Evolutionary conservation across 2,797 vertebrate species (phyloP).

Genomic region (Spinus pinus): DNA sequence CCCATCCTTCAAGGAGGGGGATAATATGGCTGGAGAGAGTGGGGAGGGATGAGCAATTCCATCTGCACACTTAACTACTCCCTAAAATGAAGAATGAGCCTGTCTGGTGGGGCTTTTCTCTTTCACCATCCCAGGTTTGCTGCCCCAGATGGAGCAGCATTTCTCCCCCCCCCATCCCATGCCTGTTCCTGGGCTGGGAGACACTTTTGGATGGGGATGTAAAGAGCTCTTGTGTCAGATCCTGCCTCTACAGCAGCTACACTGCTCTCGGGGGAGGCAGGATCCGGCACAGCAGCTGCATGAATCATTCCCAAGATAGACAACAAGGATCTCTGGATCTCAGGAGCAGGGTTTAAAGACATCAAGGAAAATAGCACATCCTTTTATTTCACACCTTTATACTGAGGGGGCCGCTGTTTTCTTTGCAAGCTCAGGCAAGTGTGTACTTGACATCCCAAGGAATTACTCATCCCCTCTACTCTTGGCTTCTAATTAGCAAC

Average conservation of each 20-base stretch:
- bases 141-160: not conserved
- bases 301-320: not conserved
- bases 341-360: not conserved
- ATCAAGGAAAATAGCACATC: conserved; percentile 14
- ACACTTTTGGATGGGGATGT: not conserved
- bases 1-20: not conserved
- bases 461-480: conserved; percentile 38
- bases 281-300: rapidly evolving
- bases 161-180: not conserved
- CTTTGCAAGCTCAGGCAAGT: conserved; percentile 50
- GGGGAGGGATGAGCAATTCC: not conserved
- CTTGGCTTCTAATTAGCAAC: conserved; percentile 50
- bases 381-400: not conserved
- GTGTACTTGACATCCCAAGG: not conserved
- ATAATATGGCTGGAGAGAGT: not conserved
- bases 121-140: not conserved
- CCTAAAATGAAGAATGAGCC: not conserved
- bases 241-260: not conserved
- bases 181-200: not conserved
- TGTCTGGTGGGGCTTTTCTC: not conserved
- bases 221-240: not conserved
- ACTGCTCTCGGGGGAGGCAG: not conserved
- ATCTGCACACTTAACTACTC: not conserved
- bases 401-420: not conserved
- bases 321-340: not conserved